Percentiles rank a stretch among this genome's conserved stretches.
Evolutionary conservation across 2,113 vertebrate genomes (phyloP).

Genomic region (Lepus americanus): DNA sequence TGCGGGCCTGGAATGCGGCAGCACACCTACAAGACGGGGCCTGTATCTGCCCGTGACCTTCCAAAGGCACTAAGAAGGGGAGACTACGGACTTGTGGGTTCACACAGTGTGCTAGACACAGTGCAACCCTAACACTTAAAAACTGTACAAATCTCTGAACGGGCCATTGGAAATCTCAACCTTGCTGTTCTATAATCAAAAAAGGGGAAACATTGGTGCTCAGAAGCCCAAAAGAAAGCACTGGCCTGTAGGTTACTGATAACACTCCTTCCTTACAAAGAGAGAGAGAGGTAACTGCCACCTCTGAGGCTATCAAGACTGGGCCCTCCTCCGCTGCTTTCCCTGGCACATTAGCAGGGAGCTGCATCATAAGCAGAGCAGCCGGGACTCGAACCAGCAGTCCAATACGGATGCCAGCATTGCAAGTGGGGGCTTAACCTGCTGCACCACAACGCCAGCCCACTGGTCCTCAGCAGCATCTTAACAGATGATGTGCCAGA

Average conservation of each 20-base stretch:
- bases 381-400: too few species aligned
- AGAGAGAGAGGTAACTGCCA: background rate
- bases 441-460: too few species aligned
- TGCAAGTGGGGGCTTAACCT: background rate
- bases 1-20: slow-evolving; percentile 65
- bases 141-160: background rate
- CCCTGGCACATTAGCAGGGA: too few species aligned
- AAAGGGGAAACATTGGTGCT: background rate
- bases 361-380: too few species aligned
- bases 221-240: background rate
- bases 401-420: background rate
- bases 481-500: too few species aligned
- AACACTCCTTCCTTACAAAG: background rate
- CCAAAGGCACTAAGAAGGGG: background rate
- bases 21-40: slow-evolving; percentile 55
- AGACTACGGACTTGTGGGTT: background rate
- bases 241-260: background rate
- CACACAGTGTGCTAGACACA: background rate
- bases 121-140: background rate
- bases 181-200: background rate
- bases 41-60: slow-evolving; percentile 69
- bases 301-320: background rate
- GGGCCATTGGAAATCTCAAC: background rate
- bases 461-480: too few species aligned
- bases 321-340: background rate